Base-by-base conservation (phyloP, 2,888 invertebrate genomes). In the Lasioglossum zephyrum region DNA sequence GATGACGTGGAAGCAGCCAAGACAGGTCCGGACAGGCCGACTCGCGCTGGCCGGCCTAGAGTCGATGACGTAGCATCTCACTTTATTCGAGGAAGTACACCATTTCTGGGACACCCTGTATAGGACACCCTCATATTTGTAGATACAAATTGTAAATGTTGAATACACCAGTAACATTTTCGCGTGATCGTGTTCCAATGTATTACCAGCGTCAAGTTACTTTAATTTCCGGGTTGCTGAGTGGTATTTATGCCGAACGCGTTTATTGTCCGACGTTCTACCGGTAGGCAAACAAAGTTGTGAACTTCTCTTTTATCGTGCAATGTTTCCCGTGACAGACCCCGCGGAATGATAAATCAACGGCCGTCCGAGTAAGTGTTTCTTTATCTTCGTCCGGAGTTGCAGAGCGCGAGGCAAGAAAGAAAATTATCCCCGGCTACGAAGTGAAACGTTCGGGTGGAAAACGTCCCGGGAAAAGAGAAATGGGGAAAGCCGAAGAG, bases 381-480 rank as follows among this genome's bases (percentile, higher is more conserved):
- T 87, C 87, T 82, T 86, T 81, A 77, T 87, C 87, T 78, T 72
- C 78, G 36, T 75, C 57, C 47, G 53, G 72, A 39, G 79, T 53
- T 70, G 31, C 75, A 39, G 26, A 53, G 9, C 70, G 78, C 69
- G 22, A 22, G 69, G 73, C 39, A 81, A 79, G 84, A 73, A 85
- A 87, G 86, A 77, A 81, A 88, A 86, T 85, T 79, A 90, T 90
- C 87, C 79, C 66, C 73, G 84, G 83, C 83, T 74, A 88, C 79
- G 83, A 82, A 85, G 86, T 74, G 84, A 79, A 88, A 82, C 76
- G 82, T 85, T 85, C 79, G 70, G 60, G 79, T 80, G 82, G 63
- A 79, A 73, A 82, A 79, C 76, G 81, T 83, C 72, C 82, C 72
- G 74, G 49, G 60, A 26, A 69, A 82, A 84, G 80, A 86, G 81